These are phyloP conservation scores for Rotaria socialis DNA, from an alignment of 2,888 invertebrate genomes.

Conservation along the genomic window DNA sequence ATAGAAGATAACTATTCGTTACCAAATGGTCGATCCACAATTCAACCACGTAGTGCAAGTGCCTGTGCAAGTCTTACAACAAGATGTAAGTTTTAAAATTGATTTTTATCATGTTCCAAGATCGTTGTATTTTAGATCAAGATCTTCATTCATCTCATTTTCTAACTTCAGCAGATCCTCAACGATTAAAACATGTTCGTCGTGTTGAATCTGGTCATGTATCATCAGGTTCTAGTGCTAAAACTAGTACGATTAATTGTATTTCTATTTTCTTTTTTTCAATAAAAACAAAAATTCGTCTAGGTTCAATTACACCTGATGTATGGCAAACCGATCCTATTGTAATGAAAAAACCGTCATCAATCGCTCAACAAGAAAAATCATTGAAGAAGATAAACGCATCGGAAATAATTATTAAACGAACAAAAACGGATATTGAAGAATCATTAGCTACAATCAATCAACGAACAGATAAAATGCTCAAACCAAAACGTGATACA, in stretches of 20 bases:
- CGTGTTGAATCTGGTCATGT: constrained; percentile 2
- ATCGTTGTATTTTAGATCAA: not conserved
- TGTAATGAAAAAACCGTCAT: not conserved
- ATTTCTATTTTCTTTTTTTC: not conserved
- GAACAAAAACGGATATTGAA: not conserved
- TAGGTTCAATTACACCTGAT: not conserved
- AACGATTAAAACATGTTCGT: constrained; percentile 23
- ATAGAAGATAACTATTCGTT: not conserved
- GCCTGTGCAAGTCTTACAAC: not conserved
- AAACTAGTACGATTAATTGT: not conserved
- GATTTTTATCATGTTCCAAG: not conserved
- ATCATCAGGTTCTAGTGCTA: not conserved
- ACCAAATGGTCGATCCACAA: not conserved
- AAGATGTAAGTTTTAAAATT: not conserved
- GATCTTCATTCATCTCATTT: not conserved
- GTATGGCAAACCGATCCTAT: not conserved
- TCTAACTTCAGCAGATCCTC: not conserved
- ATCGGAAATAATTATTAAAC: not conserved
- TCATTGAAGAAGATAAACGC: not conserved
- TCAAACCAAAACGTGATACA: constrained; percentile 25
- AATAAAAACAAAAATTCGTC: not conserved
- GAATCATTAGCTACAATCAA: not conserved
- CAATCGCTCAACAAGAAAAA: not conserved
- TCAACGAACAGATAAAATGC: not conserved
- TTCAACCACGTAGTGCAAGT: constrained; percentile 4